Evolutionary conservation across 2,113 vertebrate genomes (phyloP).

Genomic region (Daboia siamensis): DNA sequence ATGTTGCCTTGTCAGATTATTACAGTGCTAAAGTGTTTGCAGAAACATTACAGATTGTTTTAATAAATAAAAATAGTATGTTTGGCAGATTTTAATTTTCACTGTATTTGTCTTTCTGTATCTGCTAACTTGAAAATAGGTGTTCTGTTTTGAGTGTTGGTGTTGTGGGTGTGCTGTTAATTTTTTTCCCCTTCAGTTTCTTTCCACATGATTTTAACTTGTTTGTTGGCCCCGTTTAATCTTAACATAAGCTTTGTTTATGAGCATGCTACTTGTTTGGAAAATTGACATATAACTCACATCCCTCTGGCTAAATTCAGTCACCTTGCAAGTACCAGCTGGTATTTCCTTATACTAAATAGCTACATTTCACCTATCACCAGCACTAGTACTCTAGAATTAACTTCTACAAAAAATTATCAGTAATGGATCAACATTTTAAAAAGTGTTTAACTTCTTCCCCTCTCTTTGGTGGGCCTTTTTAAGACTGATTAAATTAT

Average conservation of each 20-base stretch:
- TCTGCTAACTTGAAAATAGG: not conserved
- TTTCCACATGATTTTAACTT: not conserved
- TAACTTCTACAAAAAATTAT: not conserved
- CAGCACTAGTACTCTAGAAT: not conserved
- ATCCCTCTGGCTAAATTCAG: not conserved
- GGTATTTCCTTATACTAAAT: not conserved
- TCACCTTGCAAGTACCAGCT: not conserved
- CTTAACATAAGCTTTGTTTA: not conserved
- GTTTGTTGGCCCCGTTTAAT: not conserved
- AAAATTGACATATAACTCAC: not conserved
- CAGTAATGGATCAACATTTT: not conserved
- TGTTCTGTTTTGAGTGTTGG: not conserved
- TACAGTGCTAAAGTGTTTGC: not conserved
- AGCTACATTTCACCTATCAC: not conserved
- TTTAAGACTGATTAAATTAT: not conserved
- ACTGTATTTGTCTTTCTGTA: not conserved
- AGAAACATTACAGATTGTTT: not conserved
- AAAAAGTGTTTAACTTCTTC: not conserved
- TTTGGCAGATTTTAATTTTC: not conserved
- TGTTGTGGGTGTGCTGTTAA: not conserved
- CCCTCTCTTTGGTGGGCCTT: not conserved
- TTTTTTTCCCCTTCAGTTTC: not conserved
- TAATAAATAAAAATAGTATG: conserved; percentile 6
- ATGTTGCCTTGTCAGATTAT: not conserved
- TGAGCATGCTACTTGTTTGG: not conserved